Percentiles rank a stretch among this genome's conserved stretches.
Evolutionary conservation across 2,113 vertebrate genomes (phyloP).

Genomic region (Pelecanoides urinatrix): DNA sequence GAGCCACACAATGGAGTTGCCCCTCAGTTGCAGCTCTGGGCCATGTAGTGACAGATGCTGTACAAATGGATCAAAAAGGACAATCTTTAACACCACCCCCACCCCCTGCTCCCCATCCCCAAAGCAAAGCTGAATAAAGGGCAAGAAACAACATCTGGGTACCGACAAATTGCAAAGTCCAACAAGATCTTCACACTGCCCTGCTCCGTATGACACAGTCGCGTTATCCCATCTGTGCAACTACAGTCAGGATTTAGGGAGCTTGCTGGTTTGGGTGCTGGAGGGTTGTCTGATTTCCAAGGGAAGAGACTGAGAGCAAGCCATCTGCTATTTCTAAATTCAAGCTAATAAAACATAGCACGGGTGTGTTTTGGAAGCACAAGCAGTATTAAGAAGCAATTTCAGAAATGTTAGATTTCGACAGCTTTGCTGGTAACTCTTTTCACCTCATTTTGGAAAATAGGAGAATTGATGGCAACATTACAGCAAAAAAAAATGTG

Average conservation of each 20-base stretch:
- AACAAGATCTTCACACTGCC: not conserved
- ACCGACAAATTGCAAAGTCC: not conserved
- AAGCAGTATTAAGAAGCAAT: not conserved
- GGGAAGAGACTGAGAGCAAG: not conserved
- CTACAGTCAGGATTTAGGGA: not conserved
- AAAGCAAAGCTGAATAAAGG: not conserved
- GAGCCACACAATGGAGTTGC: not conserved
- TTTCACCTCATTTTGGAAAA: not conserved
- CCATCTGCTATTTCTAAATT: not conserved
- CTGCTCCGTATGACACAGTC: not conserved
- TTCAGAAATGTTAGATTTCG: not conserved
- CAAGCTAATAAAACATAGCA: not conserved
- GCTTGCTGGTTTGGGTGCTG: not conserved
- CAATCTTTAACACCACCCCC: not conserved
- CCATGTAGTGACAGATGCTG: not conserved
- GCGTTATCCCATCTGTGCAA: not conserved
- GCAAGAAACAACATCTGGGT: not conserved
- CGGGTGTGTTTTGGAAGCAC: not conserved
- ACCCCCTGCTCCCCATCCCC: rapidly evolving
- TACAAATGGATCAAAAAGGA: not conserved
- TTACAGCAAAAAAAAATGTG: not conserved
- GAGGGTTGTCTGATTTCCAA: not conserved
- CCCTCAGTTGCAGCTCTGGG: not conserved
- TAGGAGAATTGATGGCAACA: not conserved
- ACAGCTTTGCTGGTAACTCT: not conserved